Conservation (phyloP, 2,888 invertebrate genomes). For the Hirtodrosophila histrioides region DNA sequence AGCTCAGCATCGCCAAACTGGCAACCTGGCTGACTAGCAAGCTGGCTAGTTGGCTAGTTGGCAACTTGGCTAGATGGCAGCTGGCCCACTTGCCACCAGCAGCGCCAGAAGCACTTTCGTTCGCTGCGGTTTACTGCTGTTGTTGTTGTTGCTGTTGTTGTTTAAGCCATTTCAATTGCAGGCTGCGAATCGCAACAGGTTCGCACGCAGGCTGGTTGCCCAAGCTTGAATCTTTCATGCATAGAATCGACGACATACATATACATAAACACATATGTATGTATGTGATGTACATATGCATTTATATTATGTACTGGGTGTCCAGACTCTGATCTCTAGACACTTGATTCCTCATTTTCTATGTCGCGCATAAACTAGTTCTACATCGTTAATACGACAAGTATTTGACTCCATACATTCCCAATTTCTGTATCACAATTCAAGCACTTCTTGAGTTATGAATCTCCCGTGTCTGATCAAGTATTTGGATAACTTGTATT, state of each 20-base stretch:
- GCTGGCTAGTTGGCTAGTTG: slow-evolving; percentile 1
- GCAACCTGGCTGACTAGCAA: slow-evolving; percentile 10
- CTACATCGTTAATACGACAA: slow-evolving; percentile 5
- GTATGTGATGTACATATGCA: slow-evolving; percentile 11
- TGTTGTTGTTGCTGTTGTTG: slow-evolving; percentile 5
- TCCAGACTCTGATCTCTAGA: slow-evolving; percentile 34
- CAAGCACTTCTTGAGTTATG: slow-evolving; percentile 4
- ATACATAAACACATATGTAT: too few relatives aligned
- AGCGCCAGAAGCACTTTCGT: slow-evolving; percentile 57
- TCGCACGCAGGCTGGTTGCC: slow-evolving; percentile 60
- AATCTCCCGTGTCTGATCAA: too few relatives aligned
- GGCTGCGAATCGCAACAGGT: slow-evolving; percentile 51
- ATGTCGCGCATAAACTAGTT: slow-evolving; percentile 24
- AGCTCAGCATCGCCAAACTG: slow-evolving; percentile 13
- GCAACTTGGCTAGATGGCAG: slow-evolving; percentile 14
- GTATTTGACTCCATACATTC: slow-evolving; percentile 16
- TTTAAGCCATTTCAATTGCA: slow-evolving; percentile 31
- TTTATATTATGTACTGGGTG: slow-evolving; percentile 3
- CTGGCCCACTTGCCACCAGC: slow-evolving; percentile 47
- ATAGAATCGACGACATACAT: slow-evolving; percentile 31
- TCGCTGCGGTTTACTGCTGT: slow-evolving; percentile 38
- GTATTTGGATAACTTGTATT: too few relatives aligned
- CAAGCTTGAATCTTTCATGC: slow-evolving; percentile 46
- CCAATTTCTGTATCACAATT: slow-evolving; percentile 5
- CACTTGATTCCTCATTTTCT: slow-evolving; percentile 24